Conservation (phyloP, 2,113 vertebrate species). For the Vombatus ursinus region DNA sequence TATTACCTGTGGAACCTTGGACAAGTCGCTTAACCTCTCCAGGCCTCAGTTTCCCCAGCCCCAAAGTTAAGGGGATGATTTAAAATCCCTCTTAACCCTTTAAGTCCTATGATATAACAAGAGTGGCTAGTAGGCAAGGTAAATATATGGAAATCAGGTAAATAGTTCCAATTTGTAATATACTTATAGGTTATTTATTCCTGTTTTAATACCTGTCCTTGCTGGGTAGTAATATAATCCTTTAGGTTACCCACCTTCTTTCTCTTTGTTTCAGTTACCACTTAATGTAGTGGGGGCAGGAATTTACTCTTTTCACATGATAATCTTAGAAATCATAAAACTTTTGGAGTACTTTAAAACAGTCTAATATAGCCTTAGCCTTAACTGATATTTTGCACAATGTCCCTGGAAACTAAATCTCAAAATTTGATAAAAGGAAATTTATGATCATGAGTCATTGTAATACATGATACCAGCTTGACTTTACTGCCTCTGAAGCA, state of each 20-base stretch:
- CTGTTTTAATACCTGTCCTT: neutral
- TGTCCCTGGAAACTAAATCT: neutral
- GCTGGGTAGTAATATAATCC: neutral
- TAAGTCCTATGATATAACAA: neutral
- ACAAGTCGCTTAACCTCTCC: neutral
- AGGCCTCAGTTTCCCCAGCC: neutral
- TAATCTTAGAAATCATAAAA: neutral
- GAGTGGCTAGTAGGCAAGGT: neutral
- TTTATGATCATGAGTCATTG: neutral
- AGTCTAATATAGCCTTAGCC: neutral
- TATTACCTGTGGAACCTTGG: neutral
- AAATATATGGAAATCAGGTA: neutral
- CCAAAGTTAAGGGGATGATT: neutral
- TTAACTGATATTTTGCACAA: neutral
- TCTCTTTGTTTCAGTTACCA: neutral
- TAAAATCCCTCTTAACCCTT: neutral
- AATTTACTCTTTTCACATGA: neutral
- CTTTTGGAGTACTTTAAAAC: neutral
- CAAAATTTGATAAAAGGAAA: neutral
- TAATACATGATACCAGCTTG: accelerated
- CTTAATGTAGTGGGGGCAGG: accelerated
- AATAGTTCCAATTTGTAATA: neutral
- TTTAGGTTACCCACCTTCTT: neutral
- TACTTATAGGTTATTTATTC: neutral
- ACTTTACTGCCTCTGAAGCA: neutral